Evolutionary conservation across 2,888 invertebrate genomes (phyloP).

Genomic region (Lingula anatina): DNA sequence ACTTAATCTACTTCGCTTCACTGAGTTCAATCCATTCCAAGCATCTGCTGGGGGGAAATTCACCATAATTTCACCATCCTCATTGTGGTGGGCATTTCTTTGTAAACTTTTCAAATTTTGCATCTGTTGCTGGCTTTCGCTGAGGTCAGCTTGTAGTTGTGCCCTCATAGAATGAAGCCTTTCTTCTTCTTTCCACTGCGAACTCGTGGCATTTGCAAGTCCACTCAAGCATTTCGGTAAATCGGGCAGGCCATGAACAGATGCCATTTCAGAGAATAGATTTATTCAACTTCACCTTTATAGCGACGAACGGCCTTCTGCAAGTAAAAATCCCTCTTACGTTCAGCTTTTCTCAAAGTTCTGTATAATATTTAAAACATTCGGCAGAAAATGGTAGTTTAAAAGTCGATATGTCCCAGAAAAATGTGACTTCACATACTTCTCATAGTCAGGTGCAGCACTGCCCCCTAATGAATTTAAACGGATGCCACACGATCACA

Average conservation of each 20-base stretch:
- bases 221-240: constrained; percentile 25
- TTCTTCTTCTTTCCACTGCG: constrained; percentile 6
- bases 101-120: too few relatives aligned
- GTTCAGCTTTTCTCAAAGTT: too few relatives aligned
- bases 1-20: constrained; percentile 6
- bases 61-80: constrained; percentile 1
- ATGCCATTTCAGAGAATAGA: constrained; percentile 16
- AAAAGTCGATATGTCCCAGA: too few relatives aligned
- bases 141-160: not conserved
- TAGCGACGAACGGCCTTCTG: too few relatives aligned
- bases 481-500: too few relatives aligned
- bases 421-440: too few relatives aligned
- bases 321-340: too few relatives aligned
- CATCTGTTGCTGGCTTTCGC: not conserved
- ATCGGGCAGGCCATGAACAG: constrained; percentile 24
- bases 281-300: too few relatives aligned
- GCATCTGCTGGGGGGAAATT: not conserved
- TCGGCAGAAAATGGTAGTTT: too few relatives aligned
- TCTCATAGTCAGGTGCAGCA: too few relatives aligned
- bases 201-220: constrained; percentile 5
- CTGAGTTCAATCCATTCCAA: not conserved
- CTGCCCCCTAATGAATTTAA: too few relatives aligned
- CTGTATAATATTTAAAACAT: too few relatives aligned
- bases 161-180: constrained; percentile 3
- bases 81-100: constrained; percentile 1